Base-by-base conservation (phyloP, 2,113 vertebrate species). In the Tamias sibiricus region DNA sequence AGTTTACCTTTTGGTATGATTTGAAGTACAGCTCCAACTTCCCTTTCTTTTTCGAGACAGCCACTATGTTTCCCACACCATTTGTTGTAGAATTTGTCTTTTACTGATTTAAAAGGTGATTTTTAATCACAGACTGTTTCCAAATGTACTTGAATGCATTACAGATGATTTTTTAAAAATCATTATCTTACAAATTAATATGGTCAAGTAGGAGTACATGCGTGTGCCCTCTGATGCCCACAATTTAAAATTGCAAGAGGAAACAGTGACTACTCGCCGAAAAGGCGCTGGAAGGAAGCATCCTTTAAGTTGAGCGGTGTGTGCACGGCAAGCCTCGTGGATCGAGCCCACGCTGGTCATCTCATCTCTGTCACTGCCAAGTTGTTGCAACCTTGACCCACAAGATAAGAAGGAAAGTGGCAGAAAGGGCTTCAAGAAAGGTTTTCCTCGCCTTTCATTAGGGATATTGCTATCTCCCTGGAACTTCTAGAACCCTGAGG, bases 321-420 rank as follows among this genome's bases (percentile, higher is more conserved):
- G 22, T 9, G 14, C 1, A 37, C 52, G 1, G 6, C 20, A 20
- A 12, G 2, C n/a, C 44, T 20, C 1, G 20, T 19, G 37, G 32
- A 19, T 6, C 37, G 52, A 77, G 62, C 62, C 42, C 20, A 1
- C 16, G 28, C 1, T 2, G 13, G 14, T 6, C 17, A 37, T 13
- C 87, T 94, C 64, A 0, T 44, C 22, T 68, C 12, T 49, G 52
- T 68, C 16, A 22, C 9, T 40, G 44, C 35, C 35, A 49, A 30
- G 35, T 40, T 40, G 83, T 49, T 26, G 44, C 28, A 47, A 52
- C 19, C 64, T 32, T 17, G 64, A 44, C 84, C 79, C 74, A 66
- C 19, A 32, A 59, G 79, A 22, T 30, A 26, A 1, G 32, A n/a
- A 0, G 66, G 66, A 44, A 12, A 20, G 44, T 8, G 32, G 37